A percentile compares a stretch with the other conserved stretches of the same genome.
phyloP scores from a whole-genome alignment of 2,888 invertebrate species.

The Phytoseiulus persimilis region DNA sequence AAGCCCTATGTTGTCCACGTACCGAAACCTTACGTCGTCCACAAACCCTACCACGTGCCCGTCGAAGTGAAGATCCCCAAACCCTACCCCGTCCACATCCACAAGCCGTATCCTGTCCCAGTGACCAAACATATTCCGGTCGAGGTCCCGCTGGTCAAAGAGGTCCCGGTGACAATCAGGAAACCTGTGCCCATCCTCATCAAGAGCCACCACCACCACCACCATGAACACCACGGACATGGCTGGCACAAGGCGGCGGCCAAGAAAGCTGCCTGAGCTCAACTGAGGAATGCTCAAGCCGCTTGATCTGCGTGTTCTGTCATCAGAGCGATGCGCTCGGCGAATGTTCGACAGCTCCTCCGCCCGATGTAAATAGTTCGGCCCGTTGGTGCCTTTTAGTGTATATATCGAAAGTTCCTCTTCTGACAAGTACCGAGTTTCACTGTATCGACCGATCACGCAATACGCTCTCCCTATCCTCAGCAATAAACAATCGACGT shows the following conservation, averaged over 20 bases:
- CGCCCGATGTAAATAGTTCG: neutral
- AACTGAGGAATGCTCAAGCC: neutral
- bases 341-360: neutral
- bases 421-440: neutral
- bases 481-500: neutral
- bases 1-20: slow-evolving; percentile 28
- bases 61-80: slow-evolving; percentile 31
- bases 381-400: neutral
- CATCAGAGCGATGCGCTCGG: neutral
- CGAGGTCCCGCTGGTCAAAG: slow-evolving; percentile 28
- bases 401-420: neutral
- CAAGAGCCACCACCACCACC: slow-evolving; percentile 9
- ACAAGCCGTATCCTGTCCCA: slow-evolving; percentile 29
- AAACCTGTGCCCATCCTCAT: slow-evolving; percentile 34
- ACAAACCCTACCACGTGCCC: slow-evolving; percentile 27
- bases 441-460: neutral
- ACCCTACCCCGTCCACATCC: slow-evolving; percentile 25
- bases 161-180: slow-evolving; percentile 16
- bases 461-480: neutral
- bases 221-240: neutral
- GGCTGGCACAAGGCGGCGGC: slow-evolving; percentile 23
- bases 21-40: slow-evolving; percentile 25
- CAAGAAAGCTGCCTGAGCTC: neutral
- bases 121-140: slow-evolving; percentile 29
- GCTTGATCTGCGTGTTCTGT: neutral